Evolutionary conservation across 2,888 invertebrate species (phyloP), one percentile per base, ranked within the genome.

Genomic region (Cylindroiulus punctatus): DNA sequence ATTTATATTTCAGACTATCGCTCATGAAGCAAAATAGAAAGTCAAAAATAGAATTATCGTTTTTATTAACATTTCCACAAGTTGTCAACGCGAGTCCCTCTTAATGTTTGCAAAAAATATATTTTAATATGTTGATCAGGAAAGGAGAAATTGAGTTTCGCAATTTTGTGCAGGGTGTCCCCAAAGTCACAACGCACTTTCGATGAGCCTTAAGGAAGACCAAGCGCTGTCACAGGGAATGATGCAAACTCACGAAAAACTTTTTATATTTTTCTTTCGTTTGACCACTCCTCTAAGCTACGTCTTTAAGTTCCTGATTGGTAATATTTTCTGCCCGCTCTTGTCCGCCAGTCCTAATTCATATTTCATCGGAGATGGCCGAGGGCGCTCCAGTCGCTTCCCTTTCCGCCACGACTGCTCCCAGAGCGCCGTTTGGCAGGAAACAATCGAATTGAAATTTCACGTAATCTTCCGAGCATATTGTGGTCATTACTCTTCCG

Each of bases 391-490:
- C 26, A 30, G 76, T 30, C 76, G 76, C 30, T 76, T 76, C 76
- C 76, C 76, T 30, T 76, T 30, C 76, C 30, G 1, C 30, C 30
- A 30, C 76, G 12, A 30, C 76, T 30, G 30, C 30, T 76, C 30
- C 76, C 30, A 26, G 65, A 10, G 22, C 65, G 65, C 22, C 22
- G 26, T 65, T 65, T 47, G n/a, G 22, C 76, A 30, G 76, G 30
- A 76, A 76, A 76, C 76, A 76, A 76, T 30, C 26, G 76, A 26
- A 76, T 76, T 76, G 76, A 76, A 76, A 76, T 76, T 76, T 76
- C 76, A 1, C 76, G 26, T 14, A 30, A 76, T 76, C 76, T 76
- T n/a, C 30, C 12, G 30, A 76, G 14, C 76, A 30, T 76, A 30
- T 76, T 30, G 76, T 30, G 76, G 76, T 30, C 30, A 76, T 76